phyloP scores from a whole-genome alignment of 2,888 invertebrate species.

The Noctuana brunneofusca region DNA sequence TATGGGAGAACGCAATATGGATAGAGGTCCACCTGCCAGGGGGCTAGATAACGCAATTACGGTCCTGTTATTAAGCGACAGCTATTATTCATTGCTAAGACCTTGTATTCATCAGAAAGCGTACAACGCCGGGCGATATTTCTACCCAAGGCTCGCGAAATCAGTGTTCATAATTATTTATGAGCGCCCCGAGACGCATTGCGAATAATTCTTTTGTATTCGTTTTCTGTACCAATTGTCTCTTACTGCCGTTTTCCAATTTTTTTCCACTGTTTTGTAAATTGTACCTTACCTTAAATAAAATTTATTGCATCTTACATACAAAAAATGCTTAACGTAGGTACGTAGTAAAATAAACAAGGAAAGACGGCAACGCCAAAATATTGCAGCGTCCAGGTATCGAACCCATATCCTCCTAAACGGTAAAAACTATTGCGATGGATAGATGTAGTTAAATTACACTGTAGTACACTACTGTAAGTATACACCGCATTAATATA shows the following conservation, averaged over 20 bases:
- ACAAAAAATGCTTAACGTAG: no score
- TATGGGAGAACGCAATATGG: constrained; percentile 71
- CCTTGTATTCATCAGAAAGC: constrained; percentile 56
- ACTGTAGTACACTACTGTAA: no score
- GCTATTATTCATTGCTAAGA: constrained; percentile 72
- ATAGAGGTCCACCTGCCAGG: constrained; percentile 56
- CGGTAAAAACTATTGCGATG: no score
- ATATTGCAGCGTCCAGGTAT: no score
- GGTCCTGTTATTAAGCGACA: constrained; percentile 70
- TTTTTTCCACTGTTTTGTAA: neutral
- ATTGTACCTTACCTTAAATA: neutral
- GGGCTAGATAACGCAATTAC: constrained; percentile 78
- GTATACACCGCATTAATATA: no score
- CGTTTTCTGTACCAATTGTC: constrained; percentile 4
- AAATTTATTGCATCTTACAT: no score
- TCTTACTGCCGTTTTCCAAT: constrained; percentile 1
- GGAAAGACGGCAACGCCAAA: no score
- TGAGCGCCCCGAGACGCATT: constrained; percentile 37
- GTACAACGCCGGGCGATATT: constrained; percentile 41
- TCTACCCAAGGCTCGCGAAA: constrained; percentile 47
- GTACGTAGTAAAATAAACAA: no score
- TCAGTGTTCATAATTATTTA: constrained; percentile 43
- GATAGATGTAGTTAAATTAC: no score
- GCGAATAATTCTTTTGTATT: constrained; percentile 37
- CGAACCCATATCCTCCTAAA: no score